Evolutionary conservation across 2,888 invertebrate species (phyloP).

Genomic region (Aproaerema taeniolella): DNA sequence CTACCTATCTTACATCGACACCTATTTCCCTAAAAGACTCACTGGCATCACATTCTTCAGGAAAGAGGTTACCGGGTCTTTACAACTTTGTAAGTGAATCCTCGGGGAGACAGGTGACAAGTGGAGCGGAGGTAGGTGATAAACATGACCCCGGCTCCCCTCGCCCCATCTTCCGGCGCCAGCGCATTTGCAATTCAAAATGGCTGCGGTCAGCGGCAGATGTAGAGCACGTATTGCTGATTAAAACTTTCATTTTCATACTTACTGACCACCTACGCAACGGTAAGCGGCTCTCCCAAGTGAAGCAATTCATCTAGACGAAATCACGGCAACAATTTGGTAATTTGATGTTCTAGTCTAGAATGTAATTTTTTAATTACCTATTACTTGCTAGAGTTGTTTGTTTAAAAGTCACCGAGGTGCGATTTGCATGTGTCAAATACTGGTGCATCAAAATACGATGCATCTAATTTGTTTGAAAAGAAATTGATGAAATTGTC

Average conservation of each 20-base stretch:
- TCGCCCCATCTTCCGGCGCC: conserved; percentile 47
- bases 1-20: conserved; percentile 1
- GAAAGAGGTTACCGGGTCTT: conserved; percentile 5
- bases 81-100: conserved; percentile 1
- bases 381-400: too few species aligned
- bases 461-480: too few species aligned
- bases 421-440: too few species aligned
- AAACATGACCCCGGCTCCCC: conserved; percentile 44
- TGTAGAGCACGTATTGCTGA: conserved; percentile 22
- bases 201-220: conserved; percentile 35
- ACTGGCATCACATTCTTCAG: conserved; percentile 6
- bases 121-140: conserved; percentile 40
- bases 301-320: conserved; percentile 5
- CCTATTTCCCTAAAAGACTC: conserved; percentile 4
- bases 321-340: too few species aligned
- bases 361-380: too few species aligned
- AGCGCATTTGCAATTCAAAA: conserved; percentile 44
- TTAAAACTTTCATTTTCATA: conserved; percentile 24
- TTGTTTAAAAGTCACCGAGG: too few species aligned
- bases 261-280: conserved; percentile 9
- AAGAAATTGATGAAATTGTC: conserved; percentile 1
- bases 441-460: too few species aligned
- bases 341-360: too few species aligned
- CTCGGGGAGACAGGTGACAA: conserved; percentile 34
- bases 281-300: not conserved